These are phyloP conservation scores for Drosophila kuntzei DNA, from an alignment of 2,888 invertebrate species.

Conservation along the genomic window DNA sequence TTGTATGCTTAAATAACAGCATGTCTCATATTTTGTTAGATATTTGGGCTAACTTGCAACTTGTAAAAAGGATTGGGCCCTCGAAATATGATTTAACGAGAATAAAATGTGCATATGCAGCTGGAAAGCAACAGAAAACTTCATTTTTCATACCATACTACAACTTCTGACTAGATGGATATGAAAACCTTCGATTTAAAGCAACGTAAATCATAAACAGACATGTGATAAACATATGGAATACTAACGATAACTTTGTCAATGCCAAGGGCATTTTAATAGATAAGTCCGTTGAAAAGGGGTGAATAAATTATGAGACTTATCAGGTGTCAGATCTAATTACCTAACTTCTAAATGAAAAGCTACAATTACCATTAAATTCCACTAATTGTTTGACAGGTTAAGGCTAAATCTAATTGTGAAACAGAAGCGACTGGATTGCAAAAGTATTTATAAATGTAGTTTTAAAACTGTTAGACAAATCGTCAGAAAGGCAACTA, in stretches of 20 bases:
- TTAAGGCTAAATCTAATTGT: background rate
- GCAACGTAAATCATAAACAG: background rate
- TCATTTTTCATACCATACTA: background rate
- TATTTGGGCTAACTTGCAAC: background rate
- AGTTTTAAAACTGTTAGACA: background rate
- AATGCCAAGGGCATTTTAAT: background rate
- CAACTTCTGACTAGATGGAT: background rate
- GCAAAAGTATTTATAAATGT: background rate
- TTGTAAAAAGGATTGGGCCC: background rate
- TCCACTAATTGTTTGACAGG: background rate
- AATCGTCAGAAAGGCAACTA: background rate
- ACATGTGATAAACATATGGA: slow-evolving; percentile 30
- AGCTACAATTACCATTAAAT: background rate
- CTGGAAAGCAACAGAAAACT: background rate
- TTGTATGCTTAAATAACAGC: background rate
- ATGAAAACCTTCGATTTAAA: slow-evolving; percentile 21
- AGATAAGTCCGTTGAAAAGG: background rate
- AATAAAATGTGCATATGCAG: background rate
- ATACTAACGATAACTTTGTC: background rate
- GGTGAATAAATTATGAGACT: background rate
- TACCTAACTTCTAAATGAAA: background rate
- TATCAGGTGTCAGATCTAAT: background rate
- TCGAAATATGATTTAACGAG: no score
- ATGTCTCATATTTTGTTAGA: background rate
- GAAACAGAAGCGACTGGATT: background rate